Conservation (phyloP, 1,140 invertebrate species). For the Drosophila ananassae region DNA sequence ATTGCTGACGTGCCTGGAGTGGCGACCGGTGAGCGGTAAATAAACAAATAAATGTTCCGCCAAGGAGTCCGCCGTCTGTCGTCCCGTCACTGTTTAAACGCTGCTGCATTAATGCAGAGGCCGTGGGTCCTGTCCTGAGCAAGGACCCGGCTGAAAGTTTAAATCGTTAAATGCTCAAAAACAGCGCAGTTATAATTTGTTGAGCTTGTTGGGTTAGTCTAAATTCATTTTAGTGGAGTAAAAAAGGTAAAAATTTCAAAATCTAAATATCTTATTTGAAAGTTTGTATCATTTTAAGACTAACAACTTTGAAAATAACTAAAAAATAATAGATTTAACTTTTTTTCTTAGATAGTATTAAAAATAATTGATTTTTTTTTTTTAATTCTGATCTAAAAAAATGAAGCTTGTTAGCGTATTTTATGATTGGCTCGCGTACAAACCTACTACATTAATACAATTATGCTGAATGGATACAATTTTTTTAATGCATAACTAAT, state of each 20-base stretch:
- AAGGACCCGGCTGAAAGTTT: too few species aligned
- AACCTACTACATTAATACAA: background rate
- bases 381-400: background rate
- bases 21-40: conserved; percentile 29
- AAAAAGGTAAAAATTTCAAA: too few species aligned
- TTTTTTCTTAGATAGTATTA: too few species aligned
- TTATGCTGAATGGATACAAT: background rate
- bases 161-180: conserved; percentile 11
- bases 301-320: too few species aligned
- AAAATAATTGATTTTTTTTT: too few species aligned
- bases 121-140: background rate
- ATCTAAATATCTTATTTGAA: too few species aligned
- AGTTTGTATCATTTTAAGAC: too few species aligned
- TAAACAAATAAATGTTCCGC: conserved; percentile 57
- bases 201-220: conserved; percentile 17
- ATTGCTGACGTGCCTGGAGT: conserved; percentile 45
- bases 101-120: conserved; percentile 42
- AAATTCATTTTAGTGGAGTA: conserved; percentile 13
- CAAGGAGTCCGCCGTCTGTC: conserved; percentile 18
- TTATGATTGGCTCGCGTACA: background rate
- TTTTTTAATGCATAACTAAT: background rate
- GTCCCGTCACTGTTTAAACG: conserved; percentile 28
- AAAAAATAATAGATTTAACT: too few species aligned
- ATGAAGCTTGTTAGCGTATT: background rate
- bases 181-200: conserved; percentile 27